Evolutionary conservation across 2,888 invertebrate species (phyloP), one percentile per base, ranked within the genome.

Genomic region (Muscina levida): DNA sequence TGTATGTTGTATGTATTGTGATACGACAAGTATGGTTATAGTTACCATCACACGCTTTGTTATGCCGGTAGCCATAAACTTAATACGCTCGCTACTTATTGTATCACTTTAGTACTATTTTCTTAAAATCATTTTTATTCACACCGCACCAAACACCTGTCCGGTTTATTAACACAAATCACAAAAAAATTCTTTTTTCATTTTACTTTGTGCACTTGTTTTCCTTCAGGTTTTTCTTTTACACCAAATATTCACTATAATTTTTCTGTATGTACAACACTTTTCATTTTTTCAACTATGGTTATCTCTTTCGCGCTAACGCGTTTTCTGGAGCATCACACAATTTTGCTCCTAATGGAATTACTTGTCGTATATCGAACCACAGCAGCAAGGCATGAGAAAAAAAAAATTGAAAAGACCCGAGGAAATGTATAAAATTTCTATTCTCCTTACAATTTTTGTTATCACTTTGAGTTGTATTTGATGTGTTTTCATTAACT

Each of bases 241-340:
- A 57, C 66, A 77, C 67, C 75, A 59, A 26, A 59, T 77, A 57
- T 26, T 66, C 44, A 67, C 74, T 26, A 24, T 67, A 72, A 79
- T 80, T 79, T 75, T 81, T 81, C 68, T 72, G 81, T 81, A 81
- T 81, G 81, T 81, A 81, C 81, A 81, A 81, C 74, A 81, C 74
- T 81, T 80, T 80, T 80, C 59, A 72, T 72, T 75, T 67, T 24
- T 62, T 59, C 62, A 48, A 48, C 72, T 51, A 68, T 8, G 15
- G 56, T 17, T 19, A 53, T 81, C 81, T 75, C 77, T 22, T 74
- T 81, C 42, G 22, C 68, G 59, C 81, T 42, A 44, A 44, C 8
- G 4, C 4, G n/a, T 62, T 77, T 17, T 31, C 31, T 3, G 31
- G 31, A 31, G n/a, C 26, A 72, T 37, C n/a, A 19, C 19, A 77